Percentiles rank a stretch among this genome's conserved stretches.
Conservation (phyloP, 2,113 vertebrate genomes). For the Oenanthe melanoleuca region DNA sequence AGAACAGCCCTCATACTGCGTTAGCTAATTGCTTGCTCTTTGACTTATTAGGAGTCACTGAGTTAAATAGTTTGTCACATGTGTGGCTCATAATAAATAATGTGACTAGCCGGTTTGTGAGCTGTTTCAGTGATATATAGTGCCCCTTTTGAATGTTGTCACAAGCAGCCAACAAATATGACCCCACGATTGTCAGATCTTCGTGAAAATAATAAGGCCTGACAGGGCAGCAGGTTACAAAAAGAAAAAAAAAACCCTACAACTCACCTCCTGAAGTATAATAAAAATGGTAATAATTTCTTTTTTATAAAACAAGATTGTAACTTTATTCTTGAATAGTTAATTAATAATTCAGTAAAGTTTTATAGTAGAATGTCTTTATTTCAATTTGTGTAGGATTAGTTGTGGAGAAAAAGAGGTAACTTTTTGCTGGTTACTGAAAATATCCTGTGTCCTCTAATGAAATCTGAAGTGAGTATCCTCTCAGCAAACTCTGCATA, state of each 20-base stretch:
- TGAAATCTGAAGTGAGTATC: background rate
- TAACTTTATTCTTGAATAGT: background rate
- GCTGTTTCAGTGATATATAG: slow-evolving; percentile 81
- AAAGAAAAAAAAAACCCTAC: background rate
- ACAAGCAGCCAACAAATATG: slow-evolving; percentile 71
- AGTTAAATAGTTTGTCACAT: slow-evolving; percentile 97
- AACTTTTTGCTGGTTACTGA: background rate
- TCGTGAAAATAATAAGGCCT: slow-evolving; percentile 54
- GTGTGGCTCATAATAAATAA: slow-evolving; percentile 92
- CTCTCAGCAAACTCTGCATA: background rate
- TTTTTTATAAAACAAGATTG: background rate
- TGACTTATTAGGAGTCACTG: slow-evolving; percentile 92
- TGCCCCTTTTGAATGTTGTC: slow-evolving; percentile 80
- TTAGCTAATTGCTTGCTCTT: slow-evolving; percentile 98
- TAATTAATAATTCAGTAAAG: background rate
- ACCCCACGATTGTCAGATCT: slow-evolving; percentile 34
- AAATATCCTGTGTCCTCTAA: background rate
- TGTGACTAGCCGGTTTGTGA: slow-evolving; percentile 75
- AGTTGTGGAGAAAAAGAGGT: background rate
- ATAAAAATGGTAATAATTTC: background rate
- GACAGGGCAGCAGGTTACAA: slow-evolving; percentile 12
- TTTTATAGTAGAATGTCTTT: background rate
- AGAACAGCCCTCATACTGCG: slow-evolving; percentile 86
- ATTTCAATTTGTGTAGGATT: background rate
- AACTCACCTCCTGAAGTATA: background rate